Conservation (phyloP, 2,888 invertebrate species). For the Acanthopleura granulata region DNA sequence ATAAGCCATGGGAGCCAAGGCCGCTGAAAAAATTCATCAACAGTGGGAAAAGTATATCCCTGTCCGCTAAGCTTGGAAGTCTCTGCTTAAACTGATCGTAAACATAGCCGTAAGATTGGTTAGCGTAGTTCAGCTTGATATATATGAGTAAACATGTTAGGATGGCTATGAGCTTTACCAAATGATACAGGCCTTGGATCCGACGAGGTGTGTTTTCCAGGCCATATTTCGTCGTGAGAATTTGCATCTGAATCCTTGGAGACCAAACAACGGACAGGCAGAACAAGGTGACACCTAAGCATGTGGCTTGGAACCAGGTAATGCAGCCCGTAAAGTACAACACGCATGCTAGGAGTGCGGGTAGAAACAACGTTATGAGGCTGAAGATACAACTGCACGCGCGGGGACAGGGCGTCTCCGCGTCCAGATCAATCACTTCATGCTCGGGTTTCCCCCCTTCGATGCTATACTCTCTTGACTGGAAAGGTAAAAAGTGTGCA, state of each 20-base stretch:
- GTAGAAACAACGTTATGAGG: background rate
- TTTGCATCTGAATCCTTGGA: constrained; percentile 36
- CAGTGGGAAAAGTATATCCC: constrained; percentile 32
- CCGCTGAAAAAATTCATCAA: constrained; percentile 34
- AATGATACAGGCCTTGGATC: constrained; percentile 34
- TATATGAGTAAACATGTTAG: constrained; percentile 35
- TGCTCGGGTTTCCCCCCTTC: background rate
- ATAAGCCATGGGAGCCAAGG: constrained; percentile 33
- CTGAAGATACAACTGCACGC: constrained; percentile 3
- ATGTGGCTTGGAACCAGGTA: constrained; percentile 37
- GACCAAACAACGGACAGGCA: constrained; percentile 44
- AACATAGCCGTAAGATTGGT: constrained; percentile 26
- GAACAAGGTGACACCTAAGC: constrained; percentile 32
- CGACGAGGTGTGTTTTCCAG: constrained; percentile 32
- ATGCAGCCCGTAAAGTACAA: constrained; percentile 32
- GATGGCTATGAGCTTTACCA: constrained; percentile 33
- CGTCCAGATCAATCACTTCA: background rate
- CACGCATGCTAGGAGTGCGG: constrained; percentile 29
- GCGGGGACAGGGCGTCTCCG: background rate
- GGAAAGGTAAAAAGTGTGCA: background rate
- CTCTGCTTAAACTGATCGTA: constrained; percentile 28
- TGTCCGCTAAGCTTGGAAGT: constrained; percentile 26
- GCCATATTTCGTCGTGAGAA: constrained; percentile 32
- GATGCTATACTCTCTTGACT: background rate
- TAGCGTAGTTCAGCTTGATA: constrained; percentile 30